A percentile compares a stretch with the other conserved stretches of the same genome.
phyloP scores from a whole-genome alignment of 2,113 vertebrate genomes.

The Pogonocichla stellata region DNA sequence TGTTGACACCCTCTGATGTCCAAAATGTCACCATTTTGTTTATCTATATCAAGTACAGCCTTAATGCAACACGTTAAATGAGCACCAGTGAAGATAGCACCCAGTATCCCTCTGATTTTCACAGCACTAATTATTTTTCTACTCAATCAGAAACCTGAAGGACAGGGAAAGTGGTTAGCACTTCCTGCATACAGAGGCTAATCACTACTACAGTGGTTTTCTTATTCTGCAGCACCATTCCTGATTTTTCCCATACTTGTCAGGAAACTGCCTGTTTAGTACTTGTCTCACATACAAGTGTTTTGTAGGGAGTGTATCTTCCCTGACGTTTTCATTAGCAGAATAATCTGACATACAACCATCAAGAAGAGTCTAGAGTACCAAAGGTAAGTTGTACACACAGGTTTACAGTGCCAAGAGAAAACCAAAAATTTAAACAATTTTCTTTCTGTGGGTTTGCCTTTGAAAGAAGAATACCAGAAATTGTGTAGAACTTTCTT shows the following conservation, averaged over 20 bases:
- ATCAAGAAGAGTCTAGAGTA: background rate
- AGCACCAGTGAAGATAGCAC: background rate
- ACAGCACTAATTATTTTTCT: background rate
- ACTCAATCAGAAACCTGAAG: background rate
- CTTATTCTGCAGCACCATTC: background rate
- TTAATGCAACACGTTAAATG: background rate
- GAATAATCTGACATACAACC: background rate
- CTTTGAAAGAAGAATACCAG: background rate
- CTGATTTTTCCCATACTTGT: background rate
- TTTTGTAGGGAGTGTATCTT: accelerated
- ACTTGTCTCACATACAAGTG: background rate
- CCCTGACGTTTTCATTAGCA: background rate
- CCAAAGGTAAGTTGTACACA: background rate
- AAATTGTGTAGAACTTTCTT: background rate
- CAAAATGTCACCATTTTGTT: background rate
- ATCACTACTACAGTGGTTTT: background rate
- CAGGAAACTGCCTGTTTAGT: background rate
- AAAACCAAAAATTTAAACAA: background rate
- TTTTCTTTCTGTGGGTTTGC: background rate
- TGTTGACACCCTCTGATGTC: background rate
- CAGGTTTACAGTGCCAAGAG: background rate
- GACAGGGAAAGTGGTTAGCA: background rate
- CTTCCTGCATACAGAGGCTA: background rate
- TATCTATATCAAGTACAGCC: background rate
- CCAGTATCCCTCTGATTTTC: background rate